Conservation (phyloP, 2,888 invertebrate species). For the Drosophila ezoana region DNA sequence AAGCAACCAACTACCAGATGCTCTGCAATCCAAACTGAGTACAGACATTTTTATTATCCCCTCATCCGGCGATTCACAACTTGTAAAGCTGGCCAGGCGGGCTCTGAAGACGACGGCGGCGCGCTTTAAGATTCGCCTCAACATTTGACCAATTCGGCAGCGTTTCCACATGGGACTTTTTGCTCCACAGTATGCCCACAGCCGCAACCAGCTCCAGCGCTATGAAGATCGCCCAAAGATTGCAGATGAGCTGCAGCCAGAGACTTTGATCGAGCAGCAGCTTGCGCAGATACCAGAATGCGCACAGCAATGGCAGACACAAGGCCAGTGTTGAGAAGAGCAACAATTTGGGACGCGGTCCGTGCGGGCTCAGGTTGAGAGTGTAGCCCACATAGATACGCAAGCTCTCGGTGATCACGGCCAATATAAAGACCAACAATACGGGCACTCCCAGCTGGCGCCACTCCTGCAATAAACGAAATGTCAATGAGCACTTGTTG, state of each 20-base stretch:
- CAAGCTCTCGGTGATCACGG: slow-evolving; percentile 10
- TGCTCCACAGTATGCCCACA: not conserved
- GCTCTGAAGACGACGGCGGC: not conserved
- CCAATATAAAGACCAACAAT: slow-evolving; percentile 8
- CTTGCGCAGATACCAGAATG: slow-evolving; percentile 12
- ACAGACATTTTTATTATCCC: no score
- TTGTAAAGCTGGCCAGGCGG: not conserved
- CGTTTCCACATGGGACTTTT: fast-evolving
- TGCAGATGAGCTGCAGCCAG: slow-evolving; percentile 1
- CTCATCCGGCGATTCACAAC: not conserved
- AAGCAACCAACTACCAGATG: slow-evolving; percentile 16
- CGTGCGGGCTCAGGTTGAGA: slow-evolving; percentile 10
- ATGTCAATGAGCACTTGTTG: no score
- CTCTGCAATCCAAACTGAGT: slow-evolving; percentile 2
- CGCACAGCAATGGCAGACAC: not conserved
- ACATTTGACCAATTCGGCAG: not conserved
- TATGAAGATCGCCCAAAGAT: slow-evolving; percentile 17
- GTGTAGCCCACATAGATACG: slow-evolving; percentile 32
- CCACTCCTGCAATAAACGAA: not conserved
- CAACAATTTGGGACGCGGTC: not conserved
- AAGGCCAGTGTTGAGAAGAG: not conserved
- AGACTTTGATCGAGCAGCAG: not conserved
- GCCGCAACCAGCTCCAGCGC: slow-evolving; percentile 3
- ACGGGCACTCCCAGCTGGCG: not conserved
- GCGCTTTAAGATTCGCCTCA: not conserved